These are phyloP conservation scores for Hylaeus volcanicus DNA, from an alignment of 1,140 invertebrate species.

Conservation along the genomic window DNA sequence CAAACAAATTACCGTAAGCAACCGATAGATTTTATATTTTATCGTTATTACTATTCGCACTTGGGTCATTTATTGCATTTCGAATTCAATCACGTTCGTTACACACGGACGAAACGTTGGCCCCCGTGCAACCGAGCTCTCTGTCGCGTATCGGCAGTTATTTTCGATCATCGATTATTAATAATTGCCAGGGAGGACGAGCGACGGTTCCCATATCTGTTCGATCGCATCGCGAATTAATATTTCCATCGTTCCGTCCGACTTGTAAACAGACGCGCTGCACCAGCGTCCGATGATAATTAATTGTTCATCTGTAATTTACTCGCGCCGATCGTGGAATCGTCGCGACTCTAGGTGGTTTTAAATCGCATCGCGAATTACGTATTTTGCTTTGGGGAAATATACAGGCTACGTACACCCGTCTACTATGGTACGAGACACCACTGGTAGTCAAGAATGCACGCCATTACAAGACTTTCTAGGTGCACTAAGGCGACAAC, in stretches of 20 bases:
- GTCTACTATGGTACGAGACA: no score
- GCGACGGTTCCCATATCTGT: background rate
- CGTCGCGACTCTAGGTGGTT: background rate
- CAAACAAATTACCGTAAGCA: no score
- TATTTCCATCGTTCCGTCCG: background rate
- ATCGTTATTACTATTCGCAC: background rate
- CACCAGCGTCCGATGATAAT: background rate
- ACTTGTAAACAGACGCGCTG: background rate
- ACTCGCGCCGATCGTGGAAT: background rate
- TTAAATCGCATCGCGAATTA: no score
- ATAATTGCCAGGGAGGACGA: slow-evolving; percentile 12
- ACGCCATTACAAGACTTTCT: no score
- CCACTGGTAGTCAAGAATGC: no score
- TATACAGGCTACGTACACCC: no score
- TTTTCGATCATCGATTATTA: slow-evolving; percentile 32
- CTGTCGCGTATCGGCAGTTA: background rate
- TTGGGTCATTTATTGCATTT: background rate
- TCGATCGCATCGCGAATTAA: slow-evolving; percentile 9
- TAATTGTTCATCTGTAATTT: background rate
- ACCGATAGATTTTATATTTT: background rate
- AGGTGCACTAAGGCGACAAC: no score
- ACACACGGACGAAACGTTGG: background rate
- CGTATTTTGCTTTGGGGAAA: no score
- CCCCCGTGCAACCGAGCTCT: background rate
- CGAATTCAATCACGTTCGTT: background rate